Evolutionary conservation across 2,113 vertebrate species (phyloP), one percentile per base, ranked within the genome.

Genomic region (Misgurnus anguillicaudatus): DNA sequence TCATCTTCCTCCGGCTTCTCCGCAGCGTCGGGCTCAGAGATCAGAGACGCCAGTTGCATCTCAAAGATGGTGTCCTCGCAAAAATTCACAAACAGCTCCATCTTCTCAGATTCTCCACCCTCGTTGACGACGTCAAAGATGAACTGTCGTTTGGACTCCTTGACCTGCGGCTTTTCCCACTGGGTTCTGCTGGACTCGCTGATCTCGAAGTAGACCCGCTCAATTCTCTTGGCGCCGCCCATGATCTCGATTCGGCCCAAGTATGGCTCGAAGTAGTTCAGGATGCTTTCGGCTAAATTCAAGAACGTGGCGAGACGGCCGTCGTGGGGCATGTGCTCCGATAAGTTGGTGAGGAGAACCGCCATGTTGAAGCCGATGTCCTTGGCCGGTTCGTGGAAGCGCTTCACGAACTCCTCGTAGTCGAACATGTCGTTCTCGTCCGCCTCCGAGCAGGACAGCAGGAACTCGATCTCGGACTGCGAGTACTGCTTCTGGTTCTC

Each of bases 41-140:
- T 99, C 84, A 97, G 95, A 0, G 98, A 98, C 0, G 98, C 98
- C 62, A 99, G 82, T 73, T 99, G 98, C 98, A 99, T 99, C 91
- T 99, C 98, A 85, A 99, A 99, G 87, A 99, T 98, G 0, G 98
- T 99, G 82, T 99, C 98, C 86, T 99, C 98, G 31, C 98, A 99
- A 88, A 99, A 99, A 86, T 97, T 99, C n/a, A 99, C 98, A 66
- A 99, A 99, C 7, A 99, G 92, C 58, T 99, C 98, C 98, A 99
- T 99, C 90, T 99, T 99, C 84, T 99, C 98, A n/a, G 97, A 96
- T 82, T 99, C 98, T 9, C 97, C 98, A 0, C 98, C 96, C 87
- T 99, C 96, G 21, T 99, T 99, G 81, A 99, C 98, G 9, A 99
- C 98, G 31, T 98, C 98, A n/a, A 99, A 99, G 86, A 99, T 98